These are phyloP conservation scores for Perca schrenkii DNA, from an alignment of 2,113 vertebrate species.

Conservation along the genomic window DNA sequence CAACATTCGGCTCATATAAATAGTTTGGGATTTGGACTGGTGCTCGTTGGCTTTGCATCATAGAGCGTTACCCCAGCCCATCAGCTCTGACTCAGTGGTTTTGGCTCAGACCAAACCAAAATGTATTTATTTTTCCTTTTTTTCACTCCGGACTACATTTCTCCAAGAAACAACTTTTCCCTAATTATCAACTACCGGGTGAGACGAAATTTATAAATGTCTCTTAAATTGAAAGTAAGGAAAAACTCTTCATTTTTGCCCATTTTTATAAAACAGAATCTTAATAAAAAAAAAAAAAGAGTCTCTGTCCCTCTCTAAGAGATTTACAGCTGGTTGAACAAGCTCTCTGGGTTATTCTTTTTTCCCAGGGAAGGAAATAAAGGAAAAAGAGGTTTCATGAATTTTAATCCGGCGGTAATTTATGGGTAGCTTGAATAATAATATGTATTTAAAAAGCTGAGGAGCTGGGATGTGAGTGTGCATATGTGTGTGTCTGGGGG, in stretches of 20 bases:
- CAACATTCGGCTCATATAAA: conserved; percentile 65
- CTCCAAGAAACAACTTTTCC: conserved; percentile 34
- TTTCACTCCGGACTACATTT: conserved; percentile 32
- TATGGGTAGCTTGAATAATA: conserved; percentile 83
- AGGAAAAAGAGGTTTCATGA: conserved; percentile 79
- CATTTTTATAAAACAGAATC: conserved; percentile 66
- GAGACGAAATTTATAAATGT: conserved; percentile 40
- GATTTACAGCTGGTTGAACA: conserved; percentile 78
- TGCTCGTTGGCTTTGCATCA: conserved; percentile 57
- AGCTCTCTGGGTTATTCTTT: conserved; percentile 66
- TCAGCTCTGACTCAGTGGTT: conserved; percentile 62
- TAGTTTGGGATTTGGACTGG: conserved; percentile 65
- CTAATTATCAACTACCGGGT: conserved; percentile 55
- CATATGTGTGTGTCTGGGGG: conserved; percentile 41
- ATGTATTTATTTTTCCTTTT: conserved; percentile 32
- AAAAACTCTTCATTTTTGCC: conserved; percentile 49
- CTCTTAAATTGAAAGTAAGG: conserved; percentile 43
- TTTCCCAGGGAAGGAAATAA: conserved; percentile 74
- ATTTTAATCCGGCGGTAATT: conserved; percentile 84
- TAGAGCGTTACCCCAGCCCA: conserved; percentile 38
- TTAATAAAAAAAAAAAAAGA: conserved; percentile 76
- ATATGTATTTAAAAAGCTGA: conserved; percentile 85
- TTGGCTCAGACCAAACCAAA: conserved; percentile 48
- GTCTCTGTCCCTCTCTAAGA: conserved; percentile 53
- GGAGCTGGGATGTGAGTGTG: conserved; percentile 52